Conservation (phyloP, 2,888 invertebrate genomes). For the Heliconius cydno region DNA sequence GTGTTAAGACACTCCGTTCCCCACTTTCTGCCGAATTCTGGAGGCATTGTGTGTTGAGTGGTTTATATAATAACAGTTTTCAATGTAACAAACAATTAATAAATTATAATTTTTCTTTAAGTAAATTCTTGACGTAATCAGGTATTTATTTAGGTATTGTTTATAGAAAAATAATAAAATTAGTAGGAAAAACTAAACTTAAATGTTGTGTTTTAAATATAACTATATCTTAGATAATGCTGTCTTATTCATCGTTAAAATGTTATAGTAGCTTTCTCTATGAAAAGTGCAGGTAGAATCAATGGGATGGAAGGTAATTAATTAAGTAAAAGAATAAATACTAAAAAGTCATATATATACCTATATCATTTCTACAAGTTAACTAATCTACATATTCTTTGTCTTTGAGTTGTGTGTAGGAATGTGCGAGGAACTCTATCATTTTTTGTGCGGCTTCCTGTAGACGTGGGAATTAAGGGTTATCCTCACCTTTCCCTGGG, state of each 20-base stretch:
- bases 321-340: neutral
- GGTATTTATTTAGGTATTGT: neutral
- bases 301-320: neutral
- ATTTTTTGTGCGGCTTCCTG: slow-evolving; percentile 66
- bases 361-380: neutral
- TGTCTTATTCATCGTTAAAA: no score
- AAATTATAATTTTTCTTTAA: neutral
- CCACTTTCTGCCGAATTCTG: no score
- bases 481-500: slow-evolving; percentile 63
- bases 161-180: neutral
- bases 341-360: neutral
- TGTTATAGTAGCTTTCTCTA: no score
- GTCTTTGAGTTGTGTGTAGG: slow-evolving; percentile 32
- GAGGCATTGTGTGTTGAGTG: neutral
- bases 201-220: no score
- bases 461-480: slow-evolving; percentile 59
- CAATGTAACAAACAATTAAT: neutral
- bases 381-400: slow-evolving; percentile 14
- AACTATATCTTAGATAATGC: no score
- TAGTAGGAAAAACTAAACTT: neutral
- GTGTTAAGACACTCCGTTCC: no score
- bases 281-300: neutral
- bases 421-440: slow-evolving; percentile 43
- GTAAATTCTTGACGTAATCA: neutral
- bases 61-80: neutral